Conservation (phyloP, 2,113 vertebrate genomes). For the Hystrix cristata region DNA sequence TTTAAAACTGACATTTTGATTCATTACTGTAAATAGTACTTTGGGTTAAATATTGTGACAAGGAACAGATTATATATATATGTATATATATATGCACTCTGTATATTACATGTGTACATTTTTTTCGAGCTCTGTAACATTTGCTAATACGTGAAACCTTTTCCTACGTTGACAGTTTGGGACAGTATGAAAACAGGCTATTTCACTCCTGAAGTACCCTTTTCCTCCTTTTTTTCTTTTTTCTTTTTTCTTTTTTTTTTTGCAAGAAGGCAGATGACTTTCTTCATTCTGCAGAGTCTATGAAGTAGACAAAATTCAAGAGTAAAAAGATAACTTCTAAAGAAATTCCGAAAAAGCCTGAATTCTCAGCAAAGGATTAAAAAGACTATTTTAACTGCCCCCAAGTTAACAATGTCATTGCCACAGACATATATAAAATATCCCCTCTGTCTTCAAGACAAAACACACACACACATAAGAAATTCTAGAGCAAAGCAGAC, state of each 20-base stretch:
- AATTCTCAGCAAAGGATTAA: neutral
- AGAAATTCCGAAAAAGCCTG: neutral
- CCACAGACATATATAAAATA: neutral
- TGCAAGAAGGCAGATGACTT: conserved; percentile 63
- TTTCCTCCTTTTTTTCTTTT: neutral
- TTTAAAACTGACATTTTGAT: conserved; percentile 92
- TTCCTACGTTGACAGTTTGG: conserved; percentile 63
- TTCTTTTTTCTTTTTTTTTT: neutral
- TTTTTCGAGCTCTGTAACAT: conserved; percentile 72
- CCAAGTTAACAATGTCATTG: conserved; percentile 11
- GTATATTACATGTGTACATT: conserved; percentile 72
- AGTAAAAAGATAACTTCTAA: conserved; percentile 47
- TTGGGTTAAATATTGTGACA: conserved; percentile 92
- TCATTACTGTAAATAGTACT: conserved; percentile 92
- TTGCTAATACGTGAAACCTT: conserved; percentile 71
- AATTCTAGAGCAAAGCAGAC: neutral
- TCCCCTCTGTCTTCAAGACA: neutral
- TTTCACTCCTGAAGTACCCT: conserved; percentile 31
- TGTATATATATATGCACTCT: conserved; percentile 70
- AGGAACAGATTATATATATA: conserved; percentile 83
- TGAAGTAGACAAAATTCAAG: conserved; percentile 29
- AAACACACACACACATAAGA: neutral
- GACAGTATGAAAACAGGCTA: conserved; percentile 65
- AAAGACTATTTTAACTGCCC: neutral
- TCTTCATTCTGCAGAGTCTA: conserved; percentile 20